Evolutionary conservation across 1,140 invertebrate genomes (phyloP).

Genomic region (Heterodera schachtii): DNA sequence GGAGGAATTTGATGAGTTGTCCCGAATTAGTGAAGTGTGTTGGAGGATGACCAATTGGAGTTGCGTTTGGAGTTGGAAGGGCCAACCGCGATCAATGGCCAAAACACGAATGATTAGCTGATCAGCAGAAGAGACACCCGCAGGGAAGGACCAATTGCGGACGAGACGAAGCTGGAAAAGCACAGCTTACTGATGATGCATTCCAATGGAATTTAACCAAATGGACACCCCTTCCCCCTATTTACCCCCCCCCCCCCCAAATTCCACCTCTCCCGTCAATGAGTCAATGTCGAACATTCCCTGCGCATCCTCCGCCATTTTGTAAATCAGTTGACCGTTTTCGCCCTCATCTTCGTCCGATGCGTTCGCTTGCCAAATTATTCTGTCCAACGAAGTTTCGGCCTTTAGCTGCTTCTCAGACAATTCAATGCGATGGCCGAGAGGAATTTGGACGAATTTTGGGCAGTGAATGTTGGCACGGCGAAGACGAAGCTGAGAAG

Average conservation of each 20-base stretch:
- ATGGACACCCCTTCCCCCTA: no score
- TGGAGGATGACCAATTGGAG: constrained; percentile 24
- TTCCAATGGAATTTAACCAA: constrained; percentile 3
- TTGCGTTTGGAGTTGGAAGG: constrained; percentile 41
- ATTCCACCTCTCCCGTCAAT: constrained; percentile 33
- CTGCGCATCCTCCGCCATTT: constrained; percentile 45
- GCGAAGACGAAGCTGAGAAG: constrained; percentile 28
- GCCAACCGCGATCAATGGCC: constrained; percentile 41
- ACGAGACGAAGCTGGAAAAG: constrained; percentile 35
- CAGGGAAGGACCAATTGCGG: constrained; percentile 14
- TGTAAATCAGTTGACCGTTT: constrained; percentile 67
- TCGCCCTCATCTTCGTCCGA: constrained; percentile 67
- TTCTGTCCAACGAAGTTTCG: constrained; percentile 32
- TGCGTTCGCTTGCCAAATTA: constrained; percentile 66
- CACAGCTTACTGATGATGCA: neutral
- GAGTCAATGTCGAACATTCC: constrained; percentile 37
- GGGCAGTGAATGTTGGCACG: constrained; percentile 46
- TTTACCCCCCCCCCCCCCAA: no score
- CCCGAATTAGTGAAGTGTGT: neutral
- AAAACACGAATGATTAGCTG: constrained; percentile 33
- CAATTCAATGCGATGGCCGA: constrained; percentile 15
- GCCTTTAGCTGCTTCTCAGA: constrained; percentile 21
- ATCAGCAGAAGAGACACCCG: neutral
- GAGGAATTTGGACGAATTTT: constrained; percentile 40
- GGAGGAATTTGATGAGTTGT: no score